Conservation (phyloP, 2,113 vertebrate genomes). For the Oncorhynchus kisutch region DNA sequence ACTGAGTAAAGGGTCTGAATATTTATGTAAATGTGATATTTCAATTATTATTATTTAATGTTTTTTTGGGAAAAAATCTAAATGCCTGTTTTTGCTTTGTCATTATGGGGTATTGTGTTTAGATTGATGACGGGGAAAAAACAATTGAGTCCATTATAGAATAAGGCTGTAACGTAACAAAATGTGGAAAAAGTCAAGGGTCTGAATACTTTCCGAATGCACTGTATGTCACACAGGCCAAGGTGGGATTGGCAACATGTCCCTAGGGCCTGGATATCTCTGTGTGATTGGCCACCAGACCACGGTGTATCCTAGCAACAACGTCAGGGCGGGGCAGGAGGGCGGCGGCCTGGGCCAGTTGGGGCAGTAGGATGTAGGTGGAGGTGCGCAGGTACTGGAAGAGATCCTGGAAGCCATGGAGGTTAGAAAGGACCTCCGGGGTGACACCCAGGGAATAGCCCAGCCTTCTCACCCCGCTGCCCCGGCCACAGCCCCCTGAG, state of each 20-base stretch:
- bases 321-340: conserved; percentile 51
- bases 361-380: conserved; percentile 59
- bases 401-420: conserved; percentile 61
- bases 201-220: too few species aligned
- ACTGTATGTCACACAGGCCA: not conserved
- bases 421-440: conserved; percentile 47
- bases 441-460: conserved; percentile 51
- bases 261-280: conserved; percentile 8
- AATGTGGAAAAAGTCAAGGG: not conserved
- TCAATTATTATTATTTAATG: too few species aligned
- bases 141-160: not conserved
- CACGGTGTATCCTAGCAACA: conserved; percentile 57
- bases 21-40: too few species aligned
- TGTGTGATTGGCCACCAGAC: conserved; percentile 45
- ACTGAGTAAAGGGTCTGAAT: too few species aligned
- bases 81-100: too few species aligned
- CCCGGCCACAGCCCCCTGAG: conserved; percentile 18
- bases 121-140: too few species aligned
- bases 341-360: conserved; percentile 55
- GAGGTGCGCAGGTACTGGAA: conserved; percentile 66
- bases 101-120: too few species aligned
- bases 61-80: too few species aligned
- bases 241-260: conserved; percentile 29
- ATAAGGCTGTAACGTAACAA: too few species aligned
- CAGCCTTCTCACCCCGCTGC: conserved; percentile 29